Conservation (phyloP, 2,888 invertebrate genomes). For the Pharmacophagus antenor region DNA sequence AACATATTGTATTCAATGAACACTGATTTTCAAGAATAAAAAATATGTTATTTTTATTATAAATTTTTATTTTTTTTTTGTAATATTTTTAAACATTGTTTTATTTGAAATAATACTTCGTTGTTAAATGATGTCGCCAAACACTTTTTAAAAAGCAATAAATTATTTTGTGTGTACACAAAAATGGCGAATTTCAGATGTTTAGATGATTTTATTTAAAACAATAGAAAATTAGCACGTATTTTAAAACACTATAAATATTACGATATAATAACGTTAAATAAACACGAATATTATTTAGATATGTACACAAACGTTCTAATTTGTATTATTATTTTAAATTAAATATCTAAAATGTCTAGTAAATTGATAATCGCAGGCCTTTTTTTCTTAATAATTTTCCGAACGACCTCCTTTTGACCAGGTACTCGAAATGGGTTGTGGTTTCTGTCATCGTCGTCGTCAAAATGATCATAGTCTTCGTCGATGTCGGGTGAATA, state of each 20-base stretch:
- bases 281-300: not conserved
- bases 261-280: not conserved
- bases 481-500: conserved; percentile 55
- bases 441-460: conserved; percentile 54
- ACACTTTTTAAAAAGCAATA: not conserved
- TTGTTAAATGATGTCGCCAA: too few species aligned
- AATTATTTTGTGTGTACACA: not conserved
- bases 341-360: conserved; percentile 73
- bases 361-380: conserved; percentile 60
- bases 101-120: too few species aligned
- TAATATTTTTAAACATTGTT: too few species aligned
- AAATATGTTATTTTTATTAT: too few species aligned
- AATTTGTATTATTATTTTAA: conserved; percentile 57
- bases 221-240: not conserved
- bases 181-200: not conserved
- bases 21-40: too few species aligned
- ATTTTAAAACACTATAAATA: not conserved
- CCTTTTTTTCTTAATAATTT: conserved; percentile 66
- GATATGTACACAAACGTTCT: conserved; percentile 41
- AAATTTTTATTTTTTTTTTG: too few species aligned
- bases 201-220: not conserved
- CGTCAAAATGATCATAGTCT: conserved; percentile 58
- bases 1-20: too few species aligned
- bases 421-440: conserved; percentile 46
- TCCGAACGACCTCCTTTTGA: conserved; percentile 60